Evolutionary conservation across 2,113 vertebrate species (phyloP).

Genomic region (Mirza zaza): DNA sequence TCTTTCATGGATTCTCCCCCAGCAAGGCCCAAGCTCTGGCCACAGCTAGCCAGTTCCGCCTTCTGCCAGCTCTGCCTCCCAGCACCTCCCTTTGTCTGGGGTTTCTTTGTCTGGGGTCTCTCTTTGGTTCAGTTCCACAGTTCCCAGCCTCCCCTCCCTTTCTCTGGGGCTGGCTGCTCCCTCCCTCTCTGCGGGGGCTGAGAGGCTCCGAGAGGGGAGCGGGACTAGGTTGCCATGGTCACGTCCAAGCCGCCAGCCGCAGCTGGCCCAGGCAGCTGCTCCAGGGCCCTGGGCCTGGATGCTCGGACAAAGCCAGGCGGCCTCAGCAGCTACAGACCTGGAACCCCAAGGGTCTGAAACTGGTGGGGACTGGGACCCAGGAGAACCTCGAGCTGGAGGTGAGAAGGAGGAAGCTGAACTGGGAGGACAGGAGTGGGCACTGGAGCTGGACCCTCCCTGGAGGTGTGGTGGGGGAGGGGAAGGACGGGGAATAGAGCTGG

Average conservation of each 20-base stretch:
- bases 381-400: slow-evolving; percentile 54
- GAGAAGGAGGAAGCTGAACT: slow-evolving; percentile 8
- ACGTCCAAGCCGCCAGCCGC: slow-evolving; percentile 69
- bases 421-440: background rate
- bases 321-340: slow-evolving; percentile 29
- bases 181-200: slow-evolving; percentile 74
- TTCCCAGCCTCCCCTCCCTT: slow-evolving; percentile 48
- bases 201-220: slow-evolving; percentile 45
- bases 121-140: slow-evolving; percentile 31
- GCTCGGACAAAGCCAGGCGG: slow-evolving; percentile 72
- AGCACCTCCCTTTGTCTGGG: slow-evolving; percentile 54
- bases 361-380: background rate
- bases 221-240: slow-evolving; percentile 76
- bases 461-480: background rate
- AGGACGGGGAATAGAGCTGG: background rate
- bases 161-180: slow-evolving; percentile 40
- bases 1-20: background rate
- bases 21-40: background rate
- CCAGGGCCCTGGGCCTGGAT: slow-evolving; percentile 27
- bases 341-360: slow-evolving; percentile 53
- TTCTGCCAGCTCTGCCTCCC: background rate
- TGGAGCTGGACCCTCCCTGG: background rate
- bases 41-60: background rate
- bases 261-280: slow-evolving; percentile 81
- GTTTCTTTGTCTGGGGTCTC: slow-evolving; percentile 68